These are phyloP conservation scores for Diplodus sargus DNA, from an alignment of 2,797 vertebrate species.

Conservation along the genomic window DNA sequence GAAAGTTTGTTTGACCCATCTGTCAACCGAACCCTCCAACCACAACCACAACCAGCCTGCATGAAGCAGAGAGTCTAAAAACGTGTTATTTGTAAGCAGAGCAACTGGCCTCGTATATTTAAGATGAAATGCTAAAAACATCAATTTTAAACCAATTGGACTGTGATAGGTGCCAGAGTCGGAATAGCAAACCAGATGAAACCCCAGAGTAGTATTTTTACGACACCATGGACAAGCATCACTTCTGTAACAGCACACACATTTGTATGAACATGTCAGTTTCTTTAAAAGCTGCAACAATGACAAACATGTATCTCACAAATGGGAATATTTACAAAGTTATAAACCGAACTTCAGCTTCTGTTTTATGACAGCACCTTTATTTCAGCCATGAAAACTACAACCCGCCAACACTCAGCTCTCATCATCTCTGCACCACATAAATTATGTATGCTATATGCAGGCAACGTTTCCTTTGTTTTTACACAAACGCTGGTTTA, in stretches of 20 bases:
- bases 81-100: too few relatives aligned
- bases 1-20: too few relatives aligned
- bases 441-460: constrained; percentile 15
- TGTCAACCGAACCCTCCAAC: too few relatives aligned
- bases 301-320: background rate
- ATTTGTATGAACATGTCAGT: background rate
- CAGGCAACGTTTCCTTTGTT: constrained; percentile 8
- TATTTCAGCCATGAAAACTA: constrained; percentile 45
- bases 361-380: constrained; percentile 21
- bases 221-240: background rate
- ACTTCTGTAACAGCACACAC: too few relatives aligned
- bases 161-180: background rate
- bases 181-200: background rate
- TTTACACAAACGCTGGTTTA: constrained; percentile 17
- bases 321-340: constrained; percentile 27
- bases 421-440: constrained; percentile 4
- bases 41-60: too few relatives aligned
- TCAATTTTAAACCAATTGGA: background rate
- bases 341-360: constrained; percentile 31
- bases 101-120: background rate
- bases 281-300: too few relatives aligned
- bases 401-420: constrained; percentile 13
- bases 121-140: background rate
- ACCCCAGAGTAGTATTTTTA: background rate
- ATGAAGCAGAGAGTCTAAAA: too few relatives aligned